Base-by-base conservation (phyloP, 2,797 vertebrate species). In the Cygnus olor region DNA sequence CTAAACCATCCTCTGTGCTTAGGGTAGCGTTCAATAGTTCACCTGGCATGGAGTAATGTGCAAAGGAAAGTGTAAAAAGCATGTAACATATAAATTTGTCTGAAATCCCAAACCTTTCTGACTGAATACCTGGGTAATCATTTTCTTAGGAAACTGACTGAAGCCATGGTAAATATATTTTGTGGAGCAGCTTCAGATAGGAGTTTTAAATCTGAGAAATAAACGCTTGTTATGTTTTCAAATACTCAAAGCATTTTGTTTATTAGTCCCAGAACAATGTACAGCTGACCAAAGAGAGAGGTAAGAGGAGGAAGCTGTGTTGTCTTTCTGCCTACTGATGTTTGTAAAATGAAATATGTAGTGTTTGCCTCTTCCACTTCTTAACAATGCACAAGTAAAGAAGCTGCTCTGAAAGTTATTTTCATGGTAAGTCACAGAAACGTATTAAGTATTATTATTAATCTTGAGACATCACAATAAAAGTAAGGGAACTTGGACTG, bases 401-500 rank as follows among this genome's bases (percentile, higher is more conserved):
- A 92, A 85, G 61, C 63, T 73, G 51, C 72, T 88, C 44, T 47
- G 13, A 6, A 88, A 32, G 64, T 90, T 93, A 19, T 80, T 96
- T 80, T 17, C 54, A 40, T 17, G 44, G 14, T 44, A 80, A 80
- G 10, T 63, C 2, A 1, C 78, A 89, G 66, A 79, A 94, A 34
- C 65, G 22, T n/a, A 63, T 95, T 92, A 34, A 81, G 47, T 79
- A 20, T 53, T 88, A 70, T 38, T 77, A 20, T 56, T 87, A 72
- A 36, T 54, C 76, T 68, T 70, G 49, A 57, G 61, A 76, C 80
- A 25, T 22, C 53, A 65, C 79, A 94, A 65, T 94, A 93, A 79
- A 80, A 93, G 53, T 6, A 9, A 95, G 61, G 83, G 95, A 93
- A 86, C 88, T 80, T 36, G 38, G 80, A 10, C 74, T 88, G 64